phyloP scores from a whole-genome alignment of 1,140 invertebrate genomes.

The Drosophila oshimai region DNA sequence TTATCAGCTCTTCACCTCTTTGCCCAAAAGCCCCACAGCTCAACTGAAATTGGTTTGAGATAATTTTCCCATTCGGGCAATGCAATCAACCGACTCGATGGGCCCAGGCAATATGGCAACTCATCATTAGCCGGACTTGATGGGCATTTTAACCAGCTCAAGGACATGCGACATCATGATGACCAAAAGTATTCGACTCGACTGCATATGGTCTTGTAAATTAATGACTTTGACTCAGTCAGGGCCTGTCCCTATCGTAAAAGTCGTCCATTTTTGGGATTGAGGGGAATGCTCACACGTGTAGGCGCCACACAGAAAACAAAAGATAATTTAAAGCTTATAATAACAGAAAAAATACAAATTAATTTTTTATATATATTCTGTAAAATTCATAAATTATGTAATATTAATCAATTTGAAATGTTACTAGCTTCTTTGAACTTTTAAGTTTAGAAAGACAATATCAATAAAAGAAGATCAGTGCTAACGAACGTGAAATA shows the following conservation, averaged over 20 bases:
- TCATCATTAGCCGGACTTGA: slow-evolving; percentile 50
- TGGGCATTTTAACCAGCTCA: slow-evolving; percentile 38
- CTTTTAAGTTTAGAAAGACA: too few relatives aligned
- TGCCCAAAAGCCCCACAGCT: slow-evolving; percentile 11
- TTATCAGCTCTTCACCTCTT: slow-evolving; percentile 26
- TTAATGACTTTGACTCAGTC: slow-evolving; percentile 39
- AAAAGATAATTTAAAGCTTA: not conserved
- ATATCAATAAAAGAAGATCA: too few relatives aligned
- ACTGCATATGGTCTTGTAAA: slow-evolving; percentile 25
- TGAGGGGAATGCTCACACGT: slow-evolving; percentile 16
- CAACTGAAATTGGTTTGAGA: slow-evolving; percentile 22
- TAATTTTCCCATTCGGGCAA: slow-evolving; percentile 34
- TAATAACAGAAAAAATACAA: not conserved
- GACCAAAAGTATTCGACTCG: slow-evolving; percentile 36
- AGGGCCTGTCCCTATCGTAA: slow-evolving; percentile 31
- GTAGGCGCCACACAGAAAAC: slow-evolving; percentile 13
- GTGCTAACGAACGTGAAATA: too few relatives aligned
- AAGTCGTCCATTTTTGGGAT: slow-evolving; percentile 38
- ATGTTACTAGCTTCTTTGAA: too few relatives aligned
- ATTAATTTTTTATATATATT: not conserved
- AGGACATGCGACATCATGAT: slow-evolving; percentile 52
- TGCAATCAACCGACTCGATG: slow-evolving; percentile 36
- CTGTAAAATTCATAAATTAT: not conserved
- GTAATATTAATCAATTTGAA: not conserved
- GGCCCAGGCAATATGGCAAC: slow-evolving; percentile 17